Base-by-base conservation (phyloP, 2,113 vertebrate species). In the Oxyura jamaicensis region DNA sequence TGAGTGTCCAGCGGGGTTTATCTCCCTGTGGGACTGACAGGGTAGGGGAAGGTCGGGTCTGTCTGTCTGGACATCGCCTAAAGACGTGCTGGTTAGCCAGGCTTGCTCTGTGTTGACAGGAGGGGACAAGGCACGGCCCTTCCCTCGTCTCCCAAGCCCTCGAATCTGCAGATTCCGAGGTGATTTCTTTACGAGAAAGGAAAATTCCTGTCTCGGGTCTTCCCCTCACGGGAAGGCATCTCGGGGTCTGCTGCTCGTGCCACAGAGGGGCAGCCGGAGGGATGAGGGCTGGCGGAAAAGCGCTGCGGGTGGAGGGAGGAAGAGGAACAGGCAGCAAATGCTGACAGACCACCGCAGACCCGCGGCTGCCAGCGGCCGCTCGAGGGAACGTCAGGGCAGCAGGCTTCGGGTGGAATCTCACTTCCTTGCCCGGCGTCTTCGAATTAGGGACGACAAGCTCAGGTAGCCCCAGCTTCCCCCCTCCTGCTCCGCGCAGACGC, bases 331-430 rank as follows among this genome's bases (percentile, higher is more conserved):
- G 22, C 53, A 35, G 11, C 22, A 33, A 67, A 36, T 28, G 46
- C 60, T 0, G 5, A 39, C 4, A 68, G 66, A 44, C n/a, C 12
- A 4, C 7, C 8, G 31, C 1, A 4, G n/a, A n/a, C n/a, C n/a
- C n/a, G n/a, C n/a, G n/a, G n/a, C n/a, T n/a, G n/a, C n/a, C n/a
- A n/a, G n/a, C n/a, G 36, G 36, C 36, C 36, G 9, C 36, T 9
- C 36, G 36, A 39, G 55, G 8, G 4, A 23, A 29, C 35, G 46
- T 48, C 11, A 3, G 28, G 6, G 33, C 35, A 42, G 63, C 39
- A 52, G 63, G 23, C 60, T 62, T 62, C 21, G 12, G 60, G 18
- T 22, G 29, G 23, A 23, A 60, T 11, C 42, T 80, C 52, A 31
- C 59, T 77, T 83, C 77, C 6, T 52, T 18, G 22, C 20, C 35